Percentiles rank a stretch among this genome's conserved stretches.
These are phyloP conservation scores for Nephila pilipes DNA, from an alignment of 1,140 invertebrate genomes.

Conservation along the genomic window DNA sequence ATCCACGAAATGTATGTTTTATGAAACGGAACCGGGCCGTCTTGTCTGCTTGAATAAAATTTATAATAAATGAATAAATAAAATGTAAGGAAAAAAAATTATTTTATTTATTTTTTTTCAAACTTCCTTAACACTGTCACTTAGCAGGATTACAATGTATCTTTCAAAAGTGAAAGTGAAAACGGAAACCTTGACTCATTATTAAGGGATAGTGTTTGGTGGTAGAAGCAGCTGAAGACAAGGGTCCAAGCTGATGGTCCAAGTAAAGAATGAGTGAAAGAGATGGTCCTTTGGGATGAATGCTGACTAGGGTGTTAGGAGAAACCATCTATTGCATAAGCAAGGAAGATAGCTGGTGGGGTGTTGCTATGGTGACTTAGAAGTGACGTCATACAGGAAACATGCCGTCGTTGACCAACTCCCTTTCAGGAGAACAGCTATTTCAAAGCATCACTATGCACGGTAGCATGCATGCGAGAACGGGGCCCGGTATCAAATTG, in stretches of 20 bases:
- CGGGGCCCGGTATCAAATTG: conserved; percentile 49
- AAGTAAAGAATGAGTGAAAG: background rate
- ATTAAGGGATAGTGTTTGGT: background rate
- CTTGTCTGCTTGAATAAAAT: background rate
- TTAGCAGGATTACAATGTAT: background rate
- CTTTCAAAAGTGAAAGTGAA: background rate
- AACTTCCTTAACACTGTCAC: background rate
- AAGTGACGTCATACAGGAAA: conserved; percentile 70
- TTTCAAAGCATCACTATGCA: conserved; percentile 60
- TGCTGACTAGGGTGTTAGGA: conserved; percentile 45
- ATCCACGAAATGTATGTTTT: too few species aligned
- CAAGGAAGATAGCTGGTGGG: conserved; percentile 68
- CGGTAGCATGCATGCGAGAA: conserved; percentile 5
- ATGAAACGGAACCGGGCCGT: too few species aligned
- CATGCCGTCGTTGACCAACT: conserved; percentile 67
- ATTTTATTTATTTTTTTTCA: too few species aligned
- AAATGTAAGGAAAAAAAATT: background rate
- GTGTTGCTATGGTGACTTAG: conserved; percentile 68
- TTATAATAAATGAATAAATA: background rate
- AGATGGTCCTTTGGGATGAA: conserved; percentile 46
- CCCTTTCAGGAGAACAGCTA: conserved; percentile 52
- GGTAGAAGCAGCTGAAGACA: conserved; percentile 19
- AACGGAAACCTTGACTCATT: background rate
- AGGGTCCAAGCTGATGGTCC: conserved; percentile 28
- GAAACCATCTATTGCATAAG: conserved; percentile 50